Evolutionary conservation across 2,113 vertebrate species (phyloP).

Genomic region (Phylloscopus trochiloides): DNA sequence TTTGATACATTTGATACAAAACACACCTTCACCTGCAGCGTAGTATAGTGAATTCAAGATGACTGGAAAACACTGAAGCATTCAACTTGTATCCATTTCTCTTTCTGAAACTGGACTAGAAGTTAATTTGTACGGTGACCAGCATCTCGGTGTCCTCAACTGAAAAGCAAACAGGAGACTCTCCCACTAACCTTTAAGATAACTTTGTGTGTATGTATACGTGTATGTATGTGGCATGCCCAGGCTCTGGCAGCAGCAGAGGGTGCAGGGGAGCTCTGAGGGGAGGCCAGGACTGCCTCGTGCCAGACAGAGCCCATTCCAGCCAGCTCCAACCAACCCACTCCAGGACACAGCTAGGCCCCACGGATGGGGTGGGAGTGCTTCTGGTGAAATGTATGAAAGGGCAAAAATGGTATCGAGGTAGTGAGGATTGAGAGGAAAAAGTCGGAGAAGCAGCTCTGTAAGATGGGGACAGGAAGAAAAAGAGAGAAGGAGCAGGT

Average conservation of each 20-base stretch:
- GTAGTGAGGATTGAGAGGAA: not conserved
- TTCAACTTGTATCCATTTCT: not conserved
- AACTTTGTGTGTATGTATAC: rapidly evolving
- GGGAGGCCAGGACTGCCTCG: too few species aligned
- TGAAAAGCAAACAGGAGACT: not conserved
- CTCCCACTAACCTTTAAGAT: not conserved
- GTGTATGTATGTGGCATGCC: not conserved
- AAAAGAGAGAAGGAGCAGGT: not conserved
- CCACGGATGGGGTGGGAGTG: rapidly evolving
- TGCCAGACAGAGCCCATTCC: not conserved
- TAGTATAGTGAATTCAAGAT: not conserved
- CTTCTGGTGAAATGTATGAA: rapidly evolving
- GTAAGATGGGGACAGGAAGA: not conserved
- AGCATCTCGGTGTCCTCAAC: not conserved
- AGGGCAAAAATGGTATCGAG: not conserved
- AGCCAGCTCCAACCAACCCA: not conserved
- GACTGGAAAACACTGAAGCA: rapidly evolving
- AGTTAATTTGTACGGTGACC: not conserved
- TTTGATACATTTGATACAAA: not conserved
- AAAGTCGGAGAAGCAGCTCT: not conserved
- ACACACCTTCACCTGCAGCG: not conserved
- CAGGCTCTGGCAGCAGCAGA: not conserved
- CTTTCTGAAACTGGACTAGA: not conserved
- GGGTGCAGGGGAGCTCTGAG: not conserved
- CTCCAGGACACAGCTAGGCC: not conserved